Evolutionary conservation across 2,113 vertebrate genomes (phyloP), one percentile per base, ranked within the genome.

Genomic region (Marmota flaviventris): DNA sequence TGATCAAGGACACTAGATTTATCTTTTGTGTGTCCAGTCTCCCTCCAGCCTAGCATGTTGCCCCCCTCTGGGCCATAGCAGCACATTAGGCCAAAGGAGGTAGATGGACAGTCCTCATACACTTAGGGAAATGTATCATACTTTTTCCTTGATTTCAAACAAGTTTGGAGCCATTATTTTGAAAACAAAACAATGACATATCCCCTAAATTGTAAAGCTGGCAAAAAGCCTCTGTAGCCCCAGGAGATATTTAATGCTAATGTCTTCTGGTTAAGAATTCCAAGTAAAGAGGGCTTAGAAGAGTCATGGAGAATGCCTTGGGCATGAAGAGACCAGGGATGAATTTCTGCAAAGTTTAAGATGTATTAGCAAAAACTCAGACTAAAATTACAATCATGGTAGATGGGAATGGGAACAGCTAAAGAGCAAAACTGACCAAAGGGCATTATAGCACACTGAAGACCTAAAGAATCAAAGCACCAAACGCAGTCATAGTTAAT

Each of bases 111-210:
- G 17, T 94, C 45, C 45, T 79, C 70, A n/a, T 22, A 88, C 39
- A 45, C 42, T 84, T 17, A 45, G 18, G 8, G 20, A 75, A 65
- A 16, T 18, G 17, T 73, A 73, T 67, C 0, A 10, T 18, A 81
- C 45, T 81, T 93, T 45, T 75, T 73, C 24, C 29, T 96, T 93
- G 78, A 97, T 67, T 91, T 90, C 85, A 92, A 72, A 61, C 34
- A 89, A 78, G 34, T 83, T 27, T 89, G 75, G 63, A 82, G 72
- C 20, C 85, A 81, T 87, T 91, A 84, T 70, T 87, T 92, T 90
- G 85, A 95, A 96, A 92, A 75, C 14, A 58, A 93, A 90, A 70
- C 85, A 89, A 95, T 83, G 27, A 89, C n/a, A 93, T 85, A 48
- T 91, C 63, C 58, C 48, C 32, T 83, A 93, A 61, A 1, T 42